Base-by-base conservation (phyloP, 2,113 vertebrate species). In the Phainopepla nitens region DNA sequence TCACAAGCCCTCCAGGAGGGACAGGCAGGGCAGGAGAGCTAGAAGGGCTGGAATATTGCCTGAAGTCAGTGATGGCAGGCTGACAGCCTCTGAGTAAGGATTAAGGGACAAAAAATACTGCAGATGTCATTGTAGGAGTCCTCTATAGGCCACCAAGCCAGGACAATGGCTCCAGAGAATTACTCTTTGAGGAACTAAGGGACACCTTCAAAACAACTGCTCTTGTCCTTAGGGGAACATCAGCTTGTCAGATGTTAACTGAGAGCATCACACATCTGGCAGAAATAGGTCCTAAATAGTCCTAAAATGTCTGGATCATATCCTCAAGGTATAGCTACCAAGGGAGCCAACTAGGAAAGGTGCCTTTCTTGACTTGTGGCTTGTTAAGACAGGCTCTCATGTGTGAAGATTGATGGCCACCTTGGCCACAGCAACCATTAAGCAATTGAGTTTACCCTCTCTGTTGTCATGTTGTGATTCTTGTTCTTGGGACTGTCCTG, bases 121-220 rank as follows among this genome's bases (percentile, higher is more conserved):
- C 1, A 0, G 14, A 39, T 28, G 19, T 47, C 23, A 23, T 56
- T 0, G 0, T 5, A 28, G 9, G 28, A 47, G 14, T 28, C 49
- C 23, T 36, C 22, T 18, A 15, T 15, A 33, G 14, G 33, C 33
- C n/a, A 39, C 28, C 33, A 2, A 39, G 18, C 17, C 41, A 47
- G 22, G n/a, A 72, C 22, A 54, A 33, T 12, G 4, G 47, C 22
- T 19, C 10, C 10, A 47, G 6, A 4, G 12, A 75, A 39, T 29
- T 47, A 23, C 2, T 28, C n/a, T 47, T 47, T 64, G 23, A 54
- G n/a, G 7, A 73, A 28, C 15, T 47, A 28, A 56, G 7, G 8
- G 23, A 41, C 11, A 33, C 3, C 42, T 65, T 7, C n/a, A 47
- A 35, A 56, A 56, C 28, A 41, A 5, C 58, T 33, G n/a, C 7